Percentiles rank a stretch among this genome's conserved stretches.
Conservation (phyloP, 2,113 vertebrate genomes). For the Actenoides lindsayi region DNA sequence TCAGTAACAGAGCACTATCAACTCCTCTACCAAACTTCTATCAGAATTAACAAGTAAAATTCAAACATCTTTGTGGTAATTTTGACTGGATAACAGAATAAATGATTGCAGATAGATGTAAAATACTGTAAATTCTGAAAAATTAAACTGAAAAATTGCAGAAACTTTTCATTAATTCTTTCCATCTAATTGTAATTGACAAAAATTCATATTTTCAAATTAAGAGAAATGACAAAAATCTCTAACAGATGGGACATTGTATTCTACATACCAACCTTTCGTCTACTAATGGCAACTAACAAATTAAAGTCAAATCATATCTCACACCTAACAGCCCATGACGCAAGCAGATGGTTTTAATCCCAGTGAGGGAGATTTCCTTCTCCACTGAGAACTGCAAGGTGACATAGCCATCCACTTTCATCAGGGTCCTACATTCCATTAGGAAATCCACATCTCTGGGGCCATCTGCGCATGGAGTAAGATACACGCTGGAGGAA, state of each 20-base stretch:
- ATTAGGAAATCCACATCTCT: neutral
- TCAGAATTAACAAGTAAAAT: neutral
- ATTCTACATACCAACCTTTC: neutral
- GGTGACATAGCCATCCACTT: conserved; percentile 12
- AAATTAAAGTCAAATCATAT: neutral
- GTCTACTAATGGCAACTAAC: neutral
- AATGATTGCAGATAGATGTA: neutral
- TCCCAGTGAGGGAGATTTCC: neutral
- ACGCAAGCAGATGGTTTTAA: conserved; percentile 28
- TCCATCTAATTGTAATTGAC: neutral
- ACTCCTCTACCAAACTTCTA: neutral
- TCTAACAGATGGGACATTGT: neutral
- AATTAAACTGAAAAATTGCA: neutral
- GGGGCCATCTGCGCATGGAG: neutral
- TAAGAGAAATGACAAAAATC: neutral
- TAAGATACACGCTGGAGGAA: neutral
- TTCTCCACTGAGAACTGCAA: neutral
- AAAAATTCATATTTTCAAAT: neutral
- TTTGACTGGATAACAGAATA: neutral
- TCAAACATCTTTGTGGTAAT: neutral
- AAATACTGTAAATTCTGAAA: neutral
- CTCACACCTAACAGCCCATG: conserved; percentile 10
- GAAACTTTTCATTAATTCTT: neutral
- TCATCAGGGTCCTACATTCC: neutral
- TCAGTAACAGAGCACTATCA: neutral